These are phyloP conservation scores for Oscheius sp. DNA, from an alignment of 2,888 invertebrate species.

Conservation along the genomic window DNA sequence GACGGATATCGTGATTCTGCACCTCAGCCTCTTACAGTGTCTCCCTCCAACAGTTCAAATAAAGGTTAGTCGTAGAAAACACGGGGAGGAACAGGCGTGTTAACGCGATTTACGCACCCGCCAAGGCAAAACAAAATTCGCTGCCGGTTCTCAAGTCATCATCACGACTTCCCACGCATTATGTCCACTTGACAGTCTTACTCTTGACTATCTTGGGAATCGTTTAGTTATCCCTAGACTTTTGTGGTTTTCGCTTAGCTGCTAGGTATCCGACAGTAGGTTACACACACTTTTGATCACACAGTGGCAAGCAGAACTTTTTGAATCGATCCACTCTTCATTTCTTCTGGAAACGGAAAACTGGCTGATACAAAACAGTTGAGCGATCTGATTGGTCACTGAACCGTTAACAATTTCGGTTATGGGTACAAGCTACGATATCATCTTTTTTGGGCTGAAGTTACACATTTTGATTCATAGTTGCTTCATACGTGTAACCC, in stretches of 20 bases:
- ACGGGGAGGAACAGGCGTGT: neutral
- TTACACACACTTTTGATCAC: neutral
- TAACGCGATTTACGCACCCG: conserved; percentile 32
- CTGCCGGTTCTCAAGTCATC: conserved; percentile 35
- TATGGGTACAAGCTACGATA: no score
- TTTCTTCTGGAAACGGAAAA: no score
- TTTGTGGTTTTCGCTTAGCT: no score
- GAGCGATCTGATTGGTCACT: no score
- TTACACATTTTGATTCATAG: no score
- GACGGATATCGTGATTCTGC: no score
- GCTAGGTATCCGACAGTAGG: neutral
- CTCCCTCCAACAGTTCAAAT: neutral
- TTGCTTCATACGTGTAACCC: no score
- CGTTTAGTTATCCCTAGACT: no score
- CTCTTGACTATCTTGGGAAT: neutral
- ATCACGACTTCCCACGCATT: neutral
- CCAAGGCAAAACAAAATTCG: conserved; percentile 30
- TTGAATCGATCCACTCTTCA: no score
- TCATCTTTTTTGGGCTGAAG: no score
- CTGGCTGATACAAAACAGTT: no score
- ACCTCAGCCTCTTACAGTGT: neutral
- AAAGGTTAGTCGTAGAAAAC: conserved; percentile 2
- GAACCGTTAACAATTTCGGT: no score
- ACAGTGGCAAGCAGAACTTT: neutral
- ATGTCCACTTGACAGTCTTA: neutral